A percentile compares a stretch with the other conserved stretches of the same genome.
phyloP scores from a whole-genome alignment of 2,113 vertebrate genomes.

The Lathamus discolor region DNA sequence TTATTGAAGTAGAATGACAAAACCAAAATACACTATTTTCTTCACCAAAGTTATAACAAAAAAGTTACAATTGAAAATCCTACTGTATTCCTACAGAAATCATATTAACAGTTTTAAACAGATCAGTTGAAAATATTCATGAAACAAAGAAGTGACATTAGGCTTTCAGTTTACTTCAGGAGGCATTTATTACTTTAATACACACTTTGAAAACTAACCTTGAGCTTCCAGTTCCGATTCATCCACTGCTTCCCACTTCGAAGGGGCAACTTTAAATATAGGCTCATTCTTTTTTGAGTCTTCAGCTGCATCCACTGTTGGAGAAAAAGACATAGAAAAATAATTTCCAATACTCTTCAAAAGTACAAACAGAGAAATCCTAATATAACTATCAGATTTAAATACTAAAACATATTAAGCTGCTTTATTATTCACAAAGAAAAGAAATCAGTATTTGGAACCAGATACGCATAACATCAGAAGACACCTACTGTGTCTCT shows the following conservation, averaged over 20 bases:
- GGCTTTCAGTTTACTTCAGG: neutral
- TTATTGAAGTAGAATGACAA: neutral
- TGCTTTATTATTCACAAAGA: neutral
- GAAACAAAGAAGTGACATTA: neutral
- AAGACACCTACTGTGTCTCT: neutral
- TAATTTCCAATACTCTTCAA: neutral
- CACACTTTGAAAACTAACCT: slow-evolving; percentile 76
- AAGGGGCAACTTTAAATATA: slow-evolving; percentile 96
- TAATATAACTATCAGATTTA: neutral
- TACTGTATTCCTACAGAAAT: neutral
- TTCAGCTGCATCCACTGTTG: slow-evolving; percentile 77
- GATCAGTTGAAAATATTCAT: neutral
- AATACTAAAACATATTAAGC: neutral
- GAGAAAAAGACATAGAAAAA: neutral
- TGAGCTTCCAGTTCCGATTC: slow-evolving; percentile 90
- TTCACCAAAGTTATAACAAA: neutral
- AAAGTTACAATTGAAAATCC: neutral
- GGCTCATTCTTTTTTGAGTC: slow-evolving; percentile 87
- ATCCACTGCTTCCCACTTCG: slow-evolving; percentile 98
- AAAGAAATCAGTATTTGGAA: neutral
- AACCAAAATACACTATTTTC: neutral
- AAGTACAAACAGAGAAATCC: neutral
- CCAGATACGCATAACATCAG: neutral
- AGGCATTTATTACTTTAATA: neutral
- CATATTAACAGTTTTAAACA: neutral